Percentiles rank a stretch among this genome's conserved stretches.
Conservation (phyloP, 2,113 vertebrate species). For the Megalops atlanticus region DNA sequence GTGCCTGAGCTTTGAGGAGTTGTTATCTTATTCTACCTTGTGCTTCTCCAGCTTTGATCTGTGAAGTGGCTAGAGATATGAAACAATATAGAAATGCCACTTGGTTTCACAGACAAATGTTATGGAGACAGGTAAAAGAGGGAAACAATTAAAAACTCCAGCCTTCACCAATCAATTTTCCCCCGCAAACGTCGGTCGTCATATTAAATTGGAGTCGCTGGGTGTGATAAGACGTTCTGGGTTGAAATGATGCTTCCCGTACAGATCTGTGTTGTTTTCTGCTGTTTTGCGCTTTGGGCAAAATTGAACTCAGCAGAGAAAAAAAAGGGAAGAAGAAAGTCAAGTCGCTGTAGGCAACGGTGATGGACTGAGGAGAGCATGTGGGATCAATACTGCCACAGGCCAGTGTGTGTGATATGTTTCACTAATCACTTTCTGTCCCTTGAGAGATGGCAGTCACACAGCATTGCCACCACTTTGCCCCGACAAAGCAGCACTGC, state of each 20-base stretch:
- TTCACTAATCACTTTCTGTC: constrained; percentile 62
- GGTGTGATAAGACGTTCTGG: constrained; percentile 54
- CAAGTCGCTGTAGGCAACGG: constrained; percentile 48
- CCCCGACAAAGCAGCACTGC: constrained; percentile 8
- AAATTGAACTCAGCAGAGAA: constrained; percentile 48
- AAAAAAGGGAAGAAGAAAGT: constrained; percentile 37
- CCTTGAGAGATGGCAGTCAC: constrained; percentile 35
- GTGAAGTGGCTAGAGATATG: neutral
- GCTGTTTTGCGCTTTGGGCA: constrained; percentile 55
- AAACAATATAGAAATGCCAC: constrained; percentile 58
- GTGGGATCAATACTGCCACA: constrained; percentile 61
- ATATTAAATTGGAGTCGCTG: constrained; percentile 73
- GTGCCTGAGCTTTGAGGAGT: neutral
- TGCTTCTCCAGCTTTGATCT: constrained; percentile 29
- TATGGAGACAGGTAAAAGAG: constrained; percentile 55
- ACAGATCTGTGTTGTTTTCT: constrained; percentile 47
- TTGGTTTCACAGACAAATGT: constrained; percentile 56
- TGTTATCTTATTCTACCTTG: neutral
- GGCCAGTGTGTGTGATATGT: constrained; percentile 66
- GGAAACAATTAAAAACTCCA: constrained; percentile 56
- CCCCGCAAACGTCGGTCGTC: constrained; percentile 62
- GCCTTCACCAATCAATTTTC: constrained; percentile 60
- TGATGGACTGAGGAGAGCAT: constrained; percentile 62
- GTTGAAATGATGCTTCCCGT: constrained; percentile 56
- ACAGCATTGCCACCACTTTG: neutral